phyloP scores from a whole-genome alignment of 2,113 vertebrate genomes.

The Ammospiza caudacuta region DNA sequence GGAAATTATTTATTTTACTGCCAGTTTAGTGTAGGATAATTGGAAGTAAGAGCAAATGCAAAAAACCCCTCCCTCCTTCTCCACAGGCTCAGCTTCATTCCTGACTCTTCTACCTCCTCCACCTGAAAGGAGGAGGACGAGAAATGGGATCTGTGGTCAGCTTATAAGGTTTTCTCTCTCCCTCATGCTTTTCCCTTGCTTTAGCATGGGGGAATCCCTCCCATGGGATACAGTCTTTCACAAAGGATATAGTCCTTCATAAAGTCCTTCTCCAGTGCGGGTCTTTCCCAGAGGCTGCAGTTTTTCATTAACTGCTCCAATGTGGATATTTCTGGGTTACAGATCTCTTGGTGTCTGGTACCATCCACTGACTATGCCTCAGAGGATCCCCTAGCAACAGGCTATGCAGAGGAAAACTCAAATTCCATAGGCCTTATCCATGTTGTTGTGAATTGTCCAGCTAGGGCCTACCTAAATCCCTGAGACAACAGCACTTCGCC shows the following conservation, averaged over 20 bases:
- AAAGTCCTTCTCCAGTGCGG: neutral
- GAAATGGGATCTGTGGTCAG: neutral
- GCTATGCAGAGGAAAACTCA: neutral
- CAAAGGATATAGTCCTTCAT: neutral
- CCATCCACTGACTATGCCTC: neutral
- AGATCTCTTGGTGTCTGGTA: neutral
- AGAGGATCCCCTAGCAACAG: neutral
- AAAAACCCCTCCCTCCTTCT: neutral
- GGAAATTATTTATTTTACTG: neutral
- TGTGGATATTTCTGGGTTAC: neutral
- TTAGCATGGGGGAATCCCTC: neutral
- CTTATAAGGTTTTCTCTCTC: neutral
- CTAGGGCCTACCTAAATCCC: neutral
- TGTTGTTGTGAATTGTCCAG: neutral
- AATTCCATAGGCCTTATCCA: neutral
- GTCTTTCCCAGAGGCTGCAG: neutral
- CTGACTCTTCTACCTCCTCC: neutral
- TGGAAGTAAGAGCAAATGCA: neutral
- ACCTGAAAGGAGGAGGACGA: neutral
- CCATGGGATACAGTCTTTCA: neutral
- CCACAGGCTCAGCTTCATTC: neutral
- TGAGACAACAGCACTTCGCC: neutral
- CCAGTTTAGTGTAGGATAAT: neutral
- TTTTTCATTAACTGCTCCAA: neutral
- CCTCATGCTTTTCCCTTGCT: neutral